Base-by-base conservation (phyloP, 1,140 invertebrate species). In the Drosophila grimshawi region DNA sequence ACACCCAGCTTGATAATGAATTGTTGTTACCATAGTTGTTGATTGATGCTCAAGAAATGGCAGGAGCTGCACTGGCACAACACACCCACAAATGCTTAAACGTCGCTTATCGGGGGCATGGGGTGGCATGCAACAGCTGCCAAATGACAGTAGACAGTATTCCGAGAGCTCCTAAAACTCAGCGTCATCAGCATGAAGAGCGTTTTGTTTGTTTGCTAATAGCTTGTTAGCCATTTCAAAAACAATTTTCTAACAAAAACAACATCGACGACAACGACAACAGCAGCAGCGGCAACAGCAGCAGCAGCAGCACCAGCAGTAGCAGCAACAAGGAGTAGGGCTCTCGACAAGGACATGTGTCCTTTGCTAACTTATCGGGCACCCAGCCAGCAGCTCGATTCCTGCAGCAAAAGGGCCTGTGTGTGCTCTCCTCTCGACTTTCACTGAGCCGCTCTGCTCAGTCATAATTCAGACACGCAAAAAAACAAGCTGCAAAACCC, bases 171-270 rank as follows among this genome's bases (percentile, higher is more conserved):
- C 32, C 29, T 10, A 67, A 49, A 56, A 52, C 41, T 33, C 76
- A 76, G 61, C 66, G 60, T 61, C 80, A 59, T 71, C 81, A 59
- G 63, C 82, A 55, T 78, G 63, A 57, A 76, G 64, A 60, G 52
- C 67, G 57, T 72, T 86, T 82, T 79, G 82, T 88, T 86, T 86
- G 82, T 80, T 88, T 79, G 83, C 83, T 86, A 88, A 86, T 86
- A 86, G 83, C 83, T 88, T 86, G 83, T 86, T 86, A 86, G 85
- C 83, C 83, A 88, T 86, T 86, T 86, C 80, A 80, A 88, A 86
- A 86, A 83, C 83, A 86, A 86, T 86, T 86, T 88, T 88, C 76
- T 77, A 73, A 71, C 80, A 72, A 55, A 70, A 76, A 74, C 65
- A 78, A 60, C 67, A 72, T 52, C 55, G 53, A 49, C 51, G 64